A percentile compares a stretch with the other conserved stretches of the same genome.
These are phyloP conservation scores for Bimastos eiseni DNA, from an alignment of 2,888 invertebrate species.

Conservation along the genomic window DNA sequence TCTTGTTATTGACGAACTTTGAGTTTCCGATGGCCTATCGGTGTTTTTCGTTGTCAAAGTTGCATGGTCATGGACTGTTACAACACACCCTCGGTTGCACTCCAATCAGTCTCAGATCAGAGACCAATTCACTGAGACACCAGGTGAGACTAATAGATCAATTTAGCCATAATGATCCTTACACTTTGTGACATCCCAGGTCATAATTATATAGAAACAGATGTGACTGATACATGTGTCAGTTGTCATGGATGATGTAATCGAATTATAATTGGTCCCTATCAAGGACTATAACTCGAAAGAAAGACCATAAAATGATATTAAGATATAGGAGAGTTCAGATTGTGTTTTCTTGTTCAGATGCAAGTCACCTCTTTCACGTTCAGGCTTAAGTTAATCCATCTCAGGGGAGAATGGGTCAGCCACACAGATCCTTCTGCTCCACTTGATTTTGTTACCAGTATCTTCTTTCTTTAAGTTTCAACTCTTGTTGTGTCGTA, in stretches of 20 bases:
- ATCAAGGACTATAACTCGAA: not conserved
- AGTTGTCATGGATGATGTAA: not conserved
- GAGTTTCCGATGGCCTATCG: constrained; percentile 22
- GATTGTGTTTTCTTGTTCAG: not conserved
- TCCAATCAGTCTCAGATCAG: not conserved
- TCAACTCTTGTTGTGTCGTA: too few species aligned
- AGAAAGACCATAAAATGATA: not conserved
- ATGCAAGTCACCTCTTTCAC: not conserved
- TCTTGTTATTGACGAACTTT: not conserved
- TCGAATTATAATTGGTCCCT: not conserved
- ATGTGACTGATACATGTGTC: too few species aligned
- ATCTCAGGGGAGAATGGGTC: too few species aligned
- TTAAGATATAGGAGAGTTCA: not conserved
- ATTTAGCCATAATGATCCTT: not conserved
- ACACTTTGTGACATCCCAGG: not conserved
- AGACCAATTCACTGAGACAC: not conserved
- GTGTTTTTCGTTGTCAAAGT: not conserved
- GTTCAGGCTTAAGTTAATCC: too few species aligned
- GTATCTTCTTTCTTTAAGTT: too few species aligned
- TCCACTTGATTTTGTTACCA: too few species aligned
- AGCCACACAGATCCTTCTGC: too few species aligned
- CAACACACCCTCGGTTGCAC: not conserved
- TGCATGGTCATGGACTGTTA: constrained; percentile 7
- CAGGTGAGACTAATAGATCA: not conserved
- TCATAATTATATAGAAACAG: too few species aligned